Percentiles rank a stretch among this genome's conserved stretches.
Conservation (phyloP, 2,113 vertebrate genomes). For the Dermatemys mawii region DNA sequence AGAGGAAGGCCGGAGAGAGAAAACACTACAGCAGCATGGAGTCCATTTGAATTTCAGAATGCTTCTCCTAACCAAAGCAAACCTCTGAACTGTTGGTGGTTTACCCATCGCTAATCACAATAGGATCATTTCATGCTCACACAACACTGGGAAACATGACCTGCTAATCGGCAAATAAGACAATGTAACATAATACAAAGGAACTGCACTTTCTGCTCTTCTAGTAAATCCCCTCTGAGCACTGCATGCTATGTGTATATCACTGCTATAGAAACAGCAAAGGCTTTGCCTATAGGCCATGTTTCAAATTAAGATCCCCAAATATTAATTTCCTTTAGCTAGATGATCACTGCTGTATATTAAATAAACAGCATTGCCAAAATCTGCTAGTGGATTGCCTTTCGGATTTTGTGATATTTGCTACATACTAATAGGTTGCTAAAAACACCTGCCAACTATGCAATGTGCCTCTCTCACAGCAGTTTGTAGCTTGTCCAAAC, state of each 20-base stretch:
- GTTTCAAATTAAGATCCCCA: background rate
- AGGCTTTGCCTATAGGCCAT: background rate
- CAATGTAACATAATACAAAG: background rate
- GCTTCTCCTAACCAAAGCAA: accelerated
- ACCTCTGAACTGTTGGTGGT: background rate
- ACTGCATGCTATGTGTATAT: accelerated
- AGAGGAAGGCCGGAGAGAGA: accelerated
- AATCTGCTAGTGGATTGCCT: background rate
- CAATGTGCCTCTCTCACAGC: background rate
- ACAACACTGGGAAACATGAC: background rate
- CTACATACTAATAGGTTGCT: no score
- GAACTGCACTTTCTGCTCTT: background rate
- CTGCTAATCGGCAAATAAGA: background rate
- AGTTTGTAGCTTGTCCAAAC: background rate
- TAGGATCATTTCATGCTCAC: accelerated
- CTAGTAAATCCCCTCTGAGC: no score
- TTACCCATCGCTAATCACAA: background rate
- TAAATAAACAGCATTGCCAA: background rate
- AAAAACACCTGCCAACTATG: background rate
- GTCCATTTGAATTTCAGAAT: background rate
- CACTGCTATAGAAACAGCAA: background rate
- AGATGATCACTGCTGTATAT: background rate
- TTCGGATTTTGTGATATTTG: background rate
- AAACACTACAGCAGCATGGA: no score
- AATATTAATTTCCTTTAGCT: background rate